Conservation (phyloP, 2,797 vertebrate genomes). For the Spinus olivaceus region DNA sequence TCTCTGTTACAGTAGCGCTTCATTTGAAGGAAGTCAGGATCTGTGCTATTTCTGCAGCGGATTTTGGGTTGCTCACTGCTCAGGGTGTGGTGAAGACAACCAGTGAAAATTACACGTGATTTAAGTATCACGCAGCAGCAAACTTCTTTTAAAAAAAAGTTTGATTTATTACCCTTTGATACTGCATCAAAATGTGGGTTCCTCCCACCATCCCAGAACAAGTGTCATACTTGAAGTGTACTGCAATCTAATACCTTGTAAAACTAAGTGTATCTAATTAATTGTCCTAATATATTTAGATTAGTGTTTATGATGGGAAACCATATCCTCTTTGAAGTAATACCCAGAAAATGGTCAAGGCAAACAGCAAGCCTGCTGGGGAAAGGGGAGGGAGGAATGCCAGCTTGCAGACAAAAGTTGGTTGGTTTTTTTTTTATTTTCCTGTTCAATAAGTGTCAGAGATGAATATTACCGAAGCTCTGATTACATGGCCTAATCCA, state of each 20-base stretch:
- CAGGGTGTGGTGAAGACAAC: not conserved
- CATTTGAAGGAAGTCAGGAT: not conserved
- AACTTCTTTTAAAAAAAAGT: not conserved
- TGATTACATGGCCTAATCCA: slow-evolving; percentile 84
- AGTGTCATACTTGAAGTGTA: slow-evolving; percentile 76
- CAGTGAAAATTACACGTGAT: slow-evolving; percentile 43
- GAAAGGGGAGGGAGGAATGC: slow-evolving; percentile 66
- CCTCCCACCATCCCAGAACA: slow-evolving; percentile 47
- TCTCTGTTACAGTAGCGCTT: not conserved
- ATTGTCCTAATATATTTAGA: slow-evolving; percentile 81
- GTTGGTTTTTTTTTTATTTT: slow-evolving; percentile 61
- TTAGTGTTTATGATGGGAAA: slow-evolving; percentile 77
- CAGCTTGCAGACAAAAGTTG: slow-evolving; percentile 74
- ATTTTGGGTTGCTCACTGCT: not conserved
- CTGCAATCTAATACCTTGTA: slow-evolving; percentile 80
- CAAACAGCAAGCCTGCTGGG: slow-evolving; percentile 44
- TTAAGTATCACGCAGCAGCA: slow-evolving; percentile 26
- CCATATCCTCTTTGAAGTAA: slow-evolving; percentile 82
- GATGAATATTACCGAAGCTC: slow-evolving; percentile 82
- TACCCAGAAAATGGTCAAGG: slow-evolving; percentile 78
- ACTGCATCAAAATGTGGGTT: slow-evolving; percentile 27
- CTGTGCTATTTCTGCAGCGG: not conserved
- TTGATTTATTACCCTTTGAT: slow-evolving; percentile 57
- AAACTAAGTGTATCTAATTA: slow-evolving; percentile 90
- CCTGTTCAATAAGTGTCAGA: slow-evolving; percentile 76